These are phyloP conservation scores for Nymphalis polychloros DNA, from an alignment of 2,888 invertebrate species.

Conservation along the genomic window DNA sequence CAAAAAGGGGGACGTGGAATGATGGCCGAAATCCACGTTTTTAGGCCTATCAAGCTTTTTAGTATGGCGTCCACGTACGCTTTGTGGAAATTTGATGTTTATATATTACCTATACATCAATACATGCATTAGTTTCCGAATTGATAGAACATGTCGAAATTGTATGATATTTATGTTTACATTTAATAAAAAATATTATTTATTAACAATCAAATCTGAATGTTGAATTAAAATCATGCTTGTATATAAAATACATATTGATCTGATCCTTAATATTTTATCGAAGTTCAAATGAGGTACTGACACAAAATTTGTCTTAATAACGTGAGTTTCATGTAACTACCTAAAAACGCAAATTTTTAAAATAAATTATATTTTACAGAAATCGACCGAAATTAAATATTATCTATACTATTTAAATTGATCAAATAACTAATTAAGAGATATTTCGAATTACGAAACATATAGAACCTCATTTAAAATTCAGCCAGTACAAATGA, in stretches of 20 bases:
- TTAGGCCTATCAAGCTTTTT: slow-evolving; percentile 78
- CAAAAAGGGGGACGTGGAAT: slow-evolving; percentile 49
- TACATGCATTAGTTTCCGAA: slow-evolving; percentile 33
- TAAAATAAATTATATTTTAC: not conserved
- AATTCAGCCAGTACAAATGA: slow-evolving; percentile 7
- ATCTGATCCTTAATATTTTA: not conserved
- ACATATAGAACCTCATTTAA: slow-evolving; percentile 10
- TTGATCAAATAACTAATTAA: no score
- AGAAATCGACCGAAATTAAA: no score
- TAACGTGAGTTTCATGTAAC: no score
- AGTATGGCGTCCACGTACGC: slow-evolving; percentile 63
- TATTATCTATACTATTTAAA: no score
- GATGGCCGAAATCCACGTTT: slow-evolving; percentile 71
- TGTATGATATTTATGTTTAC: slow-evolving; percentile 10
- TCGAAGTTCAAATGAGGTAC: not conserved
- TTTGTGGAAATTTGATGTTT: slow-evolving; percentile 56
- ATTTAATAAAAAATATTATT: slow-evolving; percentile 1
- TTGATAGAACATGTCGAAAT: slow-evolving; percentile 16
- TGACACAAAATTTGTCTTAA: no score
- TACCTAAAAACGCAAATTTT: not conserved
- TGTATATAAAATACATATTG: no score
- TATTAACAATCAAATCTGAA: no score
- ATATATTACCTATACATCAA: slow-evolving; percentile 48
- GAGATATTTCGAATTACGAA: not conserved
- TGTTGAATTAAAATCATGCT: not conserved